Evolutionary conservation across 2,797 vertebrate species (phyloP).

Genomic region (Melanogrammus aeglefinus): DNA sequence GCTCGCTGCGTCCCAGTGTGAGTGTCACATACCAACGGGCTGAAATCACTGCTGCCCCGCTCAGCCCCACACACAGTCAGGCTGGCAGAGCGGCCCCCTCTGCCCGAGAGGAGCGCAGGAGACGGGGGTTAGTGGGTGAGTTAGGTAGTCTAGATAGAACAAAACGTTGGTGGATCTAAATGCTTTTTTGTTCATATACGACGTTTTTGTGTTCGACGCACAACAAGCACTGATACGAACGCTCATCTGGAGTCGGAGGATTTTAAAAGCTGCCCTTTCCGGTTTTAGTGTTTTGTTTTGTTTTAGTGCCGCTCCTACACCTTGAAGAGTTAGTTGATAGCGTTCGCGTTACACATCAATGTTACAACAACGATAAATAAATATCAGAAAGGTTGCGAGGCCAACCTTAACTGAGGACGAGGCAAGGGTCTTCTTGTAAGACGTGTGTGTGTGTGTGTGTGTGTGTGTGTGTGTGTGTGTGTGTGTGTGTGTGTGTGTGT

Average conservation of each 20-base stretch:
- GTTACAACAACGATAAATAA: background rate
- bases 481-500: slow-evolving; percentile 32
- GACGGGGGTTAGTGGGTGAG: slow-evolving; percentile 13
- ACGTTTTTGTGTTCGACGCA: background rate
- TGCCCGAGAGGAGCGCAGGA: slow-evolving; percentile 1
- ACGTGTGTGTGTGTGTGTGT: slow-evolving; percentile 16
- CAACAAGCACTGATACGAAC: background rate
- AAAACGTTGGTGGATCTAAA: background rate
- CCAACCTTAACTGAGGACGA: background rate
- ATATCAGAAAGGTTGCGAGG: background rate
- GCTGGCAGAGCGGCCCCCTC: slow-evolving; percentile 1
- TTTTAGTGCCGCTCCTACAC: background rate
- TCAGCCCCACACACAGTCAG: slow-evolving; percentile 22
- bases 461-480: slow-evolving; percentile 20
- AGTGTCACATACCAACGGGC: slow-evolving; percentile 34
- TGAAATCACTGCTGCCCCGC: slow-evolving; percentile 37
- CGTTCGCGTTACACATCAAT: background rate
- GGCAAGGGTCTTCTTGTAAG: too few relatives aligned
- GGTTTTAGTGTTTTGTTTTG: background rate
- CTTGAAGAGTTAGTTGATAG: background rate
- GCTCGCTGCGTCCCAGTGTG: slow-evolving; percentile 27
- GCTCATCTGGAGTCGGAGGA: background rate
- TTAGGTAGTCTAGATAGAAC: slow-evolving; percentile 62
- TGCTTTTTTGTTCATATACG: background rate
- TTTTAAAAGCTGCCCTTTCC: background rate